phyloP scores from a whole-genome alignment of 2,797 vertebrate species.

The Pseudochirops corinnae region DNA sequence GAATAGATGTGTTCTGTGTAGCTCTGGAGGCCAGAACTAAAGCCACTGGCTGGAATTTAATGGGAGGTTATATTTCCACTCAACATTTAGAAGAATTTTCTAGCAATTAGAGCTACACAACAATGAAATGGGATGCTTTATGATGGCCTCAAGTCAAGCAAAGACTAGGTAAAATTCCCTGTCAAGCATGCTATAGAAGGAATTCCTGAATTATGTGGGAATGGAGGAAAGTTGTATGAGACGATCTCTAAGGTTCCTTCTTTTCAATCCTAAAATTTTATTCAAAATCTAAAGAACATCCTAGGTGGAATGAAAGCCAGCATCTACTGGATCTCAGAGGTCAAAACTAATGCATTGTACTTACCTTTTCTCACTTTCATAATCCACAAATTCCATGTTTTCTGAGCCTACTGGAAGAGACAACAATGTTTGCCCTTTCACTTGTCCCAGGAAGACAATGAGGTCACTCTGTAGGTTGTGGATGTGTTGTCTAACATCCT shows the following conservation, averaged over 20 bases:
- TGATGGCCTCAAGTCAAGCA: background rate
- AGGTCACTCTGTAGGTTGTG: conserved; percentile 88
- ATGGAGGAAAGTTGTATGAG: background rate
- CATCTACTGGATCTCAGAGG: background rate
- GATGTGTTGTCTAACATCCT: conserved; percentile 89
- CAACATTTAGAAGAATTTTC: background rate
- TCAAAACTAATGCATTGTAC: conserved; percentile 51
- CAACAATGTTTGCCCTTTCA: conserved; percentile 92
- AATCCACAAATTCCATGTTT: conserved; percentile 83
- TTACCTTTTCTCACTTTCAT: conserved; percentile 88
- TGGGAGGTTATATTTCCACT: background rate
- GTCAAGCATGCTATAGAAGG: background rate
- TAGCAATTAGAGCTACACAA: background rate
- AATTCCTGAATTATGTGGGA: background rate
- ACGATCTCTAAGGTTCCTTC: background rate
- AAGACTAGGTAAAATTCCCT: background rate
- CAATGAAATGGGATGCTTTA: background rate
- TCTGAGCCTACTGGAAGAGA: conserved; percentile 90
- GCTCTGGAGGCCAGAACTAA: background rate
- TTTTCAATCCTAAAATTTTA: background rate
- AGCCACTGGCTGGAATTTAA: background rate
- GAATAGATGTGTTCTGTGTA: background rate
- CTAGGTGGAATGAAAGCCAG: background rate
- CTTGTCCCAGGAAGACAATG: conserved; percentile 88
- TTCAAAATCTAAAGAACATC: background rate